Percentiles rank a stretch among this genome's conserved stretches.
Conservation (phyloP, 2,113 vertebrate species). For the Rattus rattus region DNA sequence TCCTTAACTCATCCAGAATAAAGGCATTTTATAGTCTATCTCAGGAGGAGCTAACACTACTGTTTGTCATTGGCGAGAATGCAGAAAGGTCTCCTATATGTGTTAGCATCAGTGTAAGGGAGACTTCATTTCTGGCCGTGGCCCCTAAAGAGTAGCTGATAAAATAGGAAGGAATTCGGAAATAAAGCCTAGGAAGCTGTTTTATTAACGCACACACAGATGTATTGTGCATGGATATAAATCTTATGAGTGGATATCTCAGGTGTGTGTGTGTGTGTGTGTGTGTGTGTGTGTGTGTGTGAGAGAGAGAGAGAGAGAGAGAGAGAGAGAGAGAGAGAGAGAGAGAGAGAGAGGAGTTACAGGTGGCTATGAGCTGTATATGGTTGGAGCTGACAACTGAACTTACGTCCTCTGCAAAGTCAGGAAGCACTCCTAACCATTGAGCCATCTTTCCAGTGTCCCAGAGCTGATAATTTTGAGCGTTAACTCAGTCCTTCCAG, state of each 20-base stretch:
- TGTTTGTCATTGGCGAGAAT: not conserved
- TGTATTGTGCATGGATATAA: not conserved
- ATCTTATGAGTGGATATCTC: not conserved
- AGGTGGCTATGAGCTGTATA: not conserved
- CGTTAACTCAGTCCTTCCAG: not conserved
- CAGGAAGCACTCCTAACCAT: not conserved
- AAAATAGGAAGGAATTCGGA: not conserved
- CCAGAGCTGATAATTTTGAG: not conserved
- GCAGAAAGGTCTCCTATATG: not conserved
- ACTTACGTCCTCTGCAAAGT: not conserved
- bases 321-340: too few species aligned
- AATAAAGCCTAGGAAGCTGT: not conserved
- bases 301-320: too few species aligned
- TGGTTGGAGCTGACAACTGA: not conserved
- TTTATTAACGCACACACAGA: not conserved
- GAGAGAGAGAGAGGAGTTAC: not conserved
- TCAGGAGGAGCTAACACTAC: not conserved
- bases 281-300: not conserved
- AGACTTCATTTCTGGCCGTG: not conserved
- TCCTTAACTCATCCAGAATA: conserved; percentile 62
- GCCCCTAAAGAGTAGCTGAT: not conserved
- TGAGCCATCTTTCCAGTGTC: not conserved
- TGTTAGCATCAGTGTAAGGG: not conserved
- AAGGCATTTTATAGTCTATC: conserved; percentile 44
- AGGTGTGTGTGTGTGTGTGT: not conserved